phyloP scores from a whole-genome alignment of 2,888 invertebrate species.

The Lithosia quadra region DNA sequence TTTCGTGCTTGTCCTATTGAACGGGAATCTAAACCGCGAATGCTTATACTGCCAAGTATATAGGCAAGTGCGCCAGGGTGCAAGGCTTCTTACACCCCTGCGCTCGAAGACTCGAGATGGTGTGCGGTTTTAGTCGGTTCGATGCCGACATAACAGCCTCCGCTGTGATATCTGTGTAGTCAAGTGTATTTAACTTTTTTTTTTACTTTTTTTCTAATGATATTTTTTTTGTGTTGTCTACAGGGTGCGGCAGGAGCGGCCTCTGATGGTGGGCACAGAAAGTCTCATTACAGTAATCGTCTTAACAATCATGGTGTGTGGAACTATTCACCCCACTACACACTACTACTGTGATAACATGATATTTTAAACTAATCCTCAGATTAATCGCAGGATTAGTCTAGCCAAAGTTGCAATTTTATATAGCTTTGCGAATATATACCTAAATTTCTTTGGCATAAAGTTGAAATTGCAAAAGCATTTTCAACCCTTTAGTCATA shows the following conservation, averaged over 20 bases:
- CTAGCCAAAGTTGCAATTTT: not conserved
- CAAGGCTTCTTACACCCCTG: no score
- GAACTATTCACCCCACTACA: conserved; percentile 65
- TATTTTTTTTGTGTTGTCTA: conserved; percentile 26
- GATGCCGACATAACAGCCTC: no score
- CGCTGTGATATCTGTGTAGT: no score
- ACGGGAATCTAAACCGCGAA: no score
- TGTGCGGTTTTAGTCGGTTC: no score
- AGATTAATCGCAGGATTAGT: not conserved
- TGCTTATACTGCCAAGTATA: no score
- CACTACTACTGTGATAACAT: conserved; percentile 32
- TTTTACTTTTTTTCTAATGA: not conserved
- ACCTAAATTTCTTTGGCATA: not conserved
- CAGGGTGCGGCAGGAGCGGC: conserved; percentile 78
- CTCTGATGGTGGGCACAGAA: conserved; percentile 90
- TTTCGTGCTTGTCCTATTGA: no score
- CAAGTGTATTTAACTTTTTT: not conserved
- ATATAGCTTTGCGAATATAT: not conserved
- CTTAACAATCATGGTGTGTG: conserved; percentile 90
- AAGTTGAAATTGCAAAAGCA: not conserved
- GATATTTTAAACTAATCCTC: not conserved
- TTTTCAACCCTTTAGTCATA: no score
- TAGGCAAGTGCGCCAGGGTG: no score
- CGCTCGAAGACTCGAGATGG: no score
- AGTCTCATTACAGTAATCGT: conserved; percentile 92